Evolutionary conservation across 2,113 vertebrate genomes (phyloP).

Genomic region (Bubo blakistoni): DNA sequence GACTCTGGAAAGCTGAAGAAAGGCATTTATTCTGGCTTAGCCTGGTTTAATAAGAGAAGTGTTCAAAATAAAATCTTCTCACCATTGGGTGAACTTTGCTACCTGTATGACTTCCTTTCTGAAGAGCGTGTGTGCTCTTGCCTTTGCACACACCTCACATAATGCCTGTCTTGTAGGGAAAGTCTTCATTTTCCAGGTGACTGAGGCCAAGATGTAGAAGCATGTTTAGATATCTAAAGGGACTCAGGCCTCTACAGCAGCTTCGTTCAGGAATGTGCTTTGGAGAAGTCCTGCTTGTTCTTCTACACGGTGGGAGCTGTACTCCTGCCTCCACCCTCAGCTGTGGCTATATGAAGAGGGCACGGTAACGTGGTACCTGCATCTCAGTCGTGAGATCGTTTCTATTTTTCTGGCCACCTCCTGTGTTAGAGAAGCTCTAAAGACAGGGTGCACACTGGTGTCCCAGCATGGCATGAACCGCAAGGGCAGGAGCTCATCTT

Average conservation of each 20-base stretch:
- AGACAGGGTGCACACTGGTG: background rate
- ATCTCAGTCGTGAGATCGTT: background rate
- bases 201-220: background rate
- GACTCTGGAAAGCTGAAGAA: background rate
- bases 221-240: background rate
- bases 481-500: background rate
- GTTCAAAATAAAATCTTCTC: background rate
- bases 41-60: background rate
- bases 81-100: background rate
- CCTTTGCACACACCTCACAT: background rate
- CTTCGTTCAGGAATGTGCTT: background rate
- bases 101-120: accelerated
- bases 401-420: background rate
- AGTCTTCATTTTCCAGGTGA: background rate
- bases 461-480: accelerated
- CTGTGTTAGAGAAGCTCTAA: background rate
- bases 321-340: background rate
- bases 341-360: background rate
- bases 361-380: accelerated
- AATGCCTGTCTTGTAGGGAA: background rate
- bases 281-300: background rate
- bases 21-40: conserved; percentile 19
- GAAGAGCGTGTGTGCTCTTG: background rate
- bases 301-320: background rate
- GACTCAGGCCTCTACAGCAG: background rate